Evolutionary conservation across 2,888 invertebrate species (phyloP).

Genomic region (Polylopha cassiicola): DNA sequence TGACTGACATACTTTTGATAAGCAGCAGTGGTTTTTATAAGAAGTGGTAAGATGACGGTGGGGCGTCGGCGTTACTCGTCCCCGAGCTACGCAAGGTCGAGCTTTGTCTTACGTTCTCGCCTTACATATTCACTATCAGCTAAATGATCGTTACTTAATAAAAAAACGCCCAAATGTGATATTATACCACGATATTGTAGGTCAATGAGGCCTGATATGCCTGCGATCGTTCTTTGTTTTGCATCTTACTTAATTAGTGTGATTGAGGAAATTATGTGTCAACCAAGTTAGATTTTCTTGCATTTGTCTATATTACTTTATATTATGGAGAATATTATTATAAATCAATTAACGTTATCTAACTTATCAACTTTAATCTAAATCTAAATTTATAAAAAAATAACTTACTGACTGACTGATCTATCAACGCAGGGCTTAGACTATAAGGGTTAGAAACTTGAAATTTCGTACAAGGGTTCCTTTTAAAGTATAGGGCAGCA

Average conservation of each 20-base stretch:
- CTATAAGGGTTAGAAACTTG: too few species aligned
- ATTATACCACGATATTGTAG: constrained; percentile 48
- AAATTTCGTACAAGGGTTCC: too few species aligned
- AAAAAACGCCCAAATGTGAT: constrained; percentile 58
- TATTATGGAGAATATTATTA: too few species aligned
- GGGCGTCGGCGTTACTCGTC: constrained; percentile 62
- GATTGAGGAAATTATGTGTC: neutral
- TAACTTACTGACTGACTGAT: too few species aligned
- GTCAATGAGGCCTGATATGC: constrained; percentile 32
- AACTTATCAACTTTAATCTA: too few species aligned
- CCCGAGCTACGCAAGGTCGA: constrained; percentile 58
- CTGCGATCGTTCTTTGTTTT: constrained; percentile 12
- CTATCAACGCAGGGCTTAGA: too few species aligned
- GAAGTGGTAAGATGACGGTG: constrained; percentile 49
- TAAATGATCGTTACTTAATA: constrained; percentile 62
- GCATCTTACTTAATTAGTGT: constrained; percentile 13
- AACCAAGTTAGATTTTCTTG: too few species aligned
- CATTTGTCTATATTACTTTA: too few species aligned
- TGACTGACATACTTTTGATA: constrained; percentile 68
- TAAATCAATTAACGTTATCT: too few species aligned
- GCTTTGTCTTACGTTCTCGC: constrained; percentile 70
- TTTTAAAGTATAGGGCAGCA: too few species aligned
- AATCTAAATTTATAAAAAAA: too few species aligned
- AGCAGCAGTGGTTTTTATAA: constrained; percentile 69
- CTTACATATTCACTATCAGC: constrained; percentile 53